Evolutionary conservation across 2,797 vertebrate species (phyloP), one percentile per base, ranked within the genome.

Genomic region (Phylloscopus collybita): DNA sequence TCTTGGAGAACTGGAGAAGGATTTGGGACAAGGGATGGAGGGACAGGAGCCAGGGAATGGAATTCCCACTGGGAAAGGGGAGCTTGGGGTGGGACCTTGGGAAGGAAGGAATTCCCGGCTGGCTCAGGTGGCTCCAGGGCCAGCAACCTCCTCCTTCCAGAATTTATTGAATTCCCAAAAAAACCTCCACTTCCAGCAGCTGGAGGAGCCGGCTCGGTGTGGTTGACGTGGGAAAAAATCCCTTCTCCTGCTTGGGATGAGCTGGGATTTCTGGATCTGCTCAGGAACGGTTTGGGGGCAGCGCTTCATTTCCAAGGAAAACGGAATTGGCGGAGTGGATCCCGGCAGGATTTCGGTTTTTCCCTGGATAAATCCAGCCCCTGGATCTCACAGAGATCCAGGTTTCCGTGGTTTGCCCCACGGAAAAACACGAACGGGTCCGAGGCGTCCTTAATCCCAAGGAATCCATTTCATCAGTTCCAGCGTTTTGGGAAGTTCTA

Each of bases 151-250:
- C 36, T 45, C 38, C 34, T 29, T 16, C 44, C 61, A 66, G 53
- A 36, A 61, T 54, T 51, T 11, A 44, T 53, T 49, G 38, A n/a
- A 26, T 69, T 40, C 29, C 67, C 29, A 53, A 9, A 36, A 60
- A 65, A 18, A 8, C 11, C 16, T 2, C 27, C 4, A 17, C 29
- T 57, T 29, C 67, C 73, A 10, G 66, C 66, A 78, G 74, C 70
- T 26, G 45, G 10, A 65, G 13, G 25, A 26, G 22, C 5, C 30
- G 7, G 65, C 15, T 9, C 9, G 0, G 1, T 6, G 22, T 19
- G 32, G 59, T n/a, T 34, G 47, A 64, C 11, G 4, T 0, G 14
- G 50, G 40, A 50, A 50, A 50, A 50, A 38, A 40, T 34, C 16
- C 29, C 26, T 38, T 59, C 16, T 59, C 23, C 23, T 6, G n/a